phyloP scores from a whole-genome alignment of 2,888 invertebrate species.

The Hoplodrina ambigua region DNA sequence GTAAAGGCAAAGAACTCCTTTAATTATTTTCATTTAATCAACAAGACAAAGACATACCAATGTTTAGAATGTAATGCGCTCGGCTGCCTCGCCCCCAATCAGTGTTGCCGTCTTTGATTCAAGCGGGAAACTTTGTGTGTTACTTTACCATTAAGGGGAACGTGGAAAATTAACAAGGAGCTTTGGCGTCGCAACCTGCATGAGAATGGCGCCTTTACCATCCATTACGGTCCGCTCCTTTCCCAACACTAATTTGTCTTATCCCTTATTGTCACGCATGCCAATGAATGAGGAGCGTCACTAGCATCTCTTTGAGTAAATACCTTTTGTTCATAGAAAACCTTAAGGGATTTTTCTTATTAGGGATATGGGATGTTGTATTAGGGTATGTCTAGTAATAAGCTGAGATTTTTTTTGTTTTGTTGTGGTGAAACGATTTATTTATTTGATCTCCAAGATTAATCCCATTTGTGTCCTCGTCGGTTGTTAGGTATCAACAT shows the following conservation, averaged over 20 bases:
- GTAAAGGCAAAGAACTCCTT: constrained; percentile 60
- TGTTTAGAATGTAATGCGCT: constrained; percentile 71
- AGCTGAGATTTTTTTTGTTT: constrained; percentile 32
- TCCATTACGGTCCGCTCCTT: constrained; percentile 71
- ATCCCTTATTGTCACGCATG: constrained; percentile 74
- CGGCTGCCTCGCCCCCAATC: constrained; percentile 72
- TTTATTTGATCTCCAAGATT: constrained; percentile 17
- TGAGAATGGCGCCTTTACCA: constrained; percentile 79
- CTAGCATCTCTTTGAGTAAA: constrained; percentile 57
- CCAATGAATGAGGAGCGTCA: constrained; percentile 65
- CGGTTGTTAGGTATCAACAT: constrained; percentile 28
- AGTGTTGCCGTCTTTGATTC: constrained; percentile 78
- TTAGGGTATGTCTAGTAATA: constrained; percentile 27
- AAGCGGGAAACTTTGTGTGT: constrained; percentile 81
- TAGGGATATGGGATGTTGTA: constrained; percentile 41
- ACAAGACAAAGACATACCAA: constrained; percentile 65
- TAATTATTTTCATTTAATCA: constrained; percentile 69
- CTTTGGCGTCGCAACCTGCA: constrained; percentile 80
- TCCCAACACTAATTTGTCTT: constrained; percentile 72
- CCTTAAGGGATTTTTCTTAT: constrained; percentile 55
- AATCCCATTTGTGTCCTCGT: constrained; percentile 3
- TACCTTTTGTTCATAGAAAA: constrained; percentile 46
- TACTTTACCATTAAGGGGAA: constrained; percentile 85
- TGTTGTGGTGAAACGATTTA: constrained; percentile 16
- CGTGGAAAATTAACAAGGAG: constrained; percentile 85